Base-by-base conservation (phyloP, 37 sponge, comb jelly and placozoan genomes). In the Chondrosia reniformis region DNA sequence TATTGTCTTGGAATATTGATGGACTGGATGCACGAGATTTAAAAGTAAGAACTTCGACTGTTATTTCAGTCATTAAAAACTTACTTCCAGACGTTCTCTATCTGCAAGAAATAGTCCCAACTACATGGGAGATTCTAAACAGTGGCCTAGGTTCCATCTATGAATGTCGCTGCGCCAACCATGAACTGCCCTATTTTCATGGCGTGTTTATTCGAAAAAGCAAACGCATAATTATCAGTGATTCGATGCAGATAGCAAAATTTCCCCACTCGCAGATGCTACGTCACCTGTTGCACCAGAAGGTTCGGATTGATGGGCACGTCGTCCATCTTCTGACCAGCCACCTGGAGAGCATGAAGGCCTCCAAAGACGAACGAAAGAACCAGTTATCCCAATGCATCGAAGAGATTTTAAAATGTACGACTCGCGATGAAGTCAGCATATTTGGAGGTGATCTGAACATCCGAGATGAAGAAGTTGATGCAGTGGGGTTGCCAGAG, bases 1-100 rank as follows among this genome's bases (percentile, higher is more conserved):
- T 92, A 0, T 67, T 92, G 21, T 75, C 88, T 25, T 92, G 93
- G 93, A 92, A 92, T 39, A 92, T 92, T n/a, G 93, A 92, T 41
- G 93, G 93, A n/a, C 63, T 92, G 69, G 88, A 92, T 75, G 56
- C 41, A 21, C 72, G 71, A 55, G 33, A 88, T 65, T 56, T 42
- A 7, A 19, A 27, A 0, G 83, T 75, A 17, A 46, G 93, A 12
- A 67, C 88, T 27, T 19, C 38, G 39, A 76, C 83, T 4, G 93
- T 92, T 17, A 78, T 85, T 34, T 12, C 74, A 40, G 2, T 74
- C 45, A 82, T 92, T 28, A 6, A 1, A 15, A 38, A 46, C 31
- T 57, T 42, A 34, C 45, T 39, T 19, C 93, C 93, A 2, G 82
- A 92, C 49, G 61, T 80, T 17, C 76, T 92, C 42, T 92, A 58